phyloP scores from a whole-genome alignment of 2,888 invertebrate genomes.

The Apamea crenata region DNA sequence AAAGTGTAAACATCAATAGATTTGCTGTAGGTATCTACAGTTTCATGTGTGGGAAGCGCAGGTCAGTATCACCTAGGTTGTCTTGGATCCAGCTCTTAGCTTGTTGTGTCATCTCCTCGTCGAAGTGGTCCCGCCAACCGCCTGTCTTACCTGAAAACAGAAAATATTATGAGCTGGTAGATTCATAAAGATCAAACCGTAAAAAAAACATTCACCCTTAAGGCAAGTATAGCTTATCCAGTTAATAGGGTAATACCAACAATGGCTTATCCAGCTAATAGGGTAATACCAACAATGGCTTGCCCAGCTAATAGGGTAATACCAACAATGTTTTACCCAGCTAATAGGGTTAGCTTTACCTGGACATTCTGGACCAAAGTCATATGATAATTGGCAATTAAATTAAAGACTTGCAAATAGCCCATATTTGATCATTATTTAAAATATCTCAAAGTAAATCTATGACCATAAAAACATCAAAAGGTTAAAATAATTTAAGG shows the following conservation, averaged over 20 bases:
- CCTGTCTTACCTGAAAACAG: slow-evolving; percentile 45
- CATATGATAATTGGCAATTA: neutral
- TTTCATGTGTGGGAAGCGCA: slow-evolving; percentile 42
- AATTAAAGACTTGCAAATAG: neutral
- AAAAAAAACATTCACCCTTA: too few relatives aligned
- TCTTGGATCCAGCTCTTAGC: slow-evolving; percentile 92
- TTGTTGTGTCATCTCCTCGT: slow-evolving; percentile 90
- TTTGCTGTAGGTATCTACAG: neutral
- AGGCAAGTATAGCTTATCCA: too few relatives aligned
- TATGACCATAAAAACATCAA: neutral
- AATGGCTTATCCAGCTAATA: too few relatives aligned
- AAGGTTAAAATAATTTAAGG: neutral
- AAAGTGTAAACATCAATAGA: neutral
- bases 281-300: neutral
- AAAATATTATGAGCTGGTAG: neutral
- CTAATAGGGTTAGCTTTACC: neutral
- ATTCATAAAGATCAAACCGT: too few relatives aligned
- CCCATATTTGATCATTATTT: neutral
- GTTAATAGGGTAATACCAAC: too few relatives aligned
- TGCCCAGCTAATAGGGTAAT: too few relatives aligned
- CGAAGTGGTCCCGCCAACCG: slow-evolving; percentile 92
- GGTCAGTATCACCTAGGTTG: slow-evolving; percentile 85
- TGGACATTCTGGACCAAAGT: neutral
- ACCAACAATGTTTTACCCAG: neutral
- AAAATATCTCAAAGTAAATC: neutral